Conservation (phyloP, 2,797 vertebrate species). For the Danio jaintianensis region DNA sequence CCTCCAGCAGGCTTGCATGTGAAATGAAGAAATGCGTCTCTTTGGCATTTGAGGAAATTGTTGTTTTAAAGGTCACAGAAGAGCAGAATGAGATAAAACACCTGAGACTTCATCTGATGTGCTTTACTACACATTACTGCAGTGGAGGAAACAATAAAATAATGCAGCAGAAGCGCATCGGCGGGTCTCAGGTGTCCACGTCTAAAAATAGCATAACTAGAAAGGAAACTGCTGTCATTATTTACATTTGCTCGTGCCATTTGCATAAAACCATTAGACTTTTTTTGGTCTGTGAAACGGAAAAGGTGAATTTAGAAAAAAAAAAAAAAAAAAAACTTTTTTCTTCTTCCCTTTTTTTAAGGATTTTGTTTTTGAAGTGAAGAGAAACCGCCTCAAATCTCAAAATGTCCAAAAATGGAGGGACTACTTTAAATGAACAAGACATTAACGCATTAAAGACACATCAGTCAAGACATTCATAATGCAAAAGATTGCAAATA, state of each 20-base stretch:
- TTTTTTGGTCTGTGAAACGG: background rate
- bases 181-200: background rate
- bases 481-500: no score
- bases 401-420: background rate
- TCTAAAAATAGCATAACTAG: background rate
- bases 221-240: background rate
- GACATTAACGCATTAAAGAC: background rate
- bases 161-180: background rate
- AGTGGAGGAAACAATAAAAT: background rate
- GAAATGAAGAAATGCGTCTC: background rate
- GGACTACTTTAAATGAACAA: no score
- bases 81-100: slow-evolving; percentile 34
- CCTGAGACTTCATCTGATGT: slow-evolving; percentile 8
- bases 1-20: slow-evolving; percentile 1
- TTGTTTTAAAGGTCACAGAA: slow-evolving; percentile 38
- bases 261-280: background rate
- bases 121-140: background rate
- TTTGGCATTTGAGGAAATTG: slow-evolving; percentile 34
- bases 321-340: background rate
- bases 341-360: background rate
- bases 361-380: background rate
- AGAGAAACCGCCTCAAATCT: background rate
- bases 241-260: background rate
- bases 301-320: background rate
- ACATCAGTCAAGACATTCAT: background rate